Percentiles rank a stretch among this genome's conserved stretches.
phyloP scores from a whole-genome alignment of 2,113 vertebrate species.

The Stegostoma tigrinum region DNA sequence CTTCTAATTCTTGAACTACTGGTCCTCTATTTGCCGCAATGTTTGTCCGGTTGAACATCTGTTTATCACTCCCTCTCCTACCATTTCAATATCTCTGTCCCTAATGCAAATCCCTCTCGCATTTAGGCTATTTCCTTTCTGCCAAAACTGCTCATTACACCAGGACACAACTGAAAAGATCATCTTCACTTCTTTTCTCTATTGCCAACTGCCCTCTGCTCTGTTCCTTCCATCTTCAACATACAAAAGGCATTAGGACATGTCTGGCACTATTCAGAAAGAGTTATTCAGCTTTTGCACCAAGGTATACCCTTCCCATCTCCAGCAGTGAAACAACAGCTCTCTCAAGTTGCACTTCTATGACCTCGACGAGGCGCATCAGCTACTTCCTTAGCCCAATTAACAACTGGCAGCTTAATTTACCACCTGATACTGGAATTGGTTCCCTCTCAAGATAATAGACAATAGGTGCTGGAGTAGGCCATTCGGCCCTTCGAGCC shows the following conservation, averaged over 20 bases:
- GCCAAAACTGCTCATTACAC: not conserved
- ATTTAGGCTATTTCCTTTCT: no score
- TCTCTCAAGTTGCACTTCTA: not conserved
- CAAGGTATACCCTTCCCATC: not conserved
- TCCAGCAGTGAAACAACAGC: not conserved
- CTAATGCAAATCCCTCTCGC: not conserved
- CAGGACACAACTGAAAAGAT: not conserved
- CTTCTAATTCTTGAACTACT: not conserved
- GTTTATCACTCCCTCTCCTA: not conserved
- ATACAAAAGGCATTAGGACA: not conserved
- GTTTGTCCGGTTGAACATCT: not conserved
- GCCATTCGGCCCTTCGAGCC: no score
- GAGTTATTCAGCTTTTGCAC: not conserved
- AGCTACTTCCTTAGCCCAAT: not conserved
- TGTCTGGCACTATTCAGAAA: no score
- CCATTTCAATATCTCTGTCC: not conserved
- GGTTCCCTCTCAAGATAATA: no score
- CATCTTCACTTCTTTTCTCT: not conserved
- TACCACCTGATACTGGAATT: no score
- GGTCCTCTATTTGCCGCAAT: not conserved
- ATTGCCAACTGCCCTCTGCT: no score
- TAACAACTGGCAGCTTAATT: not conserved
- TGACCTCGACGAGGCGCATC: not conserved
- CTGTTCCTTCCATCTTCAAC: not conserved
- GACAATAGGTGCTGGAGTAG: no score